Evolutionary conservation across 1,140 invertebrate species (phyloP), one percentile per base, ranked within the genome.

Genomic region (Branchinecta lindahli): DNA sequence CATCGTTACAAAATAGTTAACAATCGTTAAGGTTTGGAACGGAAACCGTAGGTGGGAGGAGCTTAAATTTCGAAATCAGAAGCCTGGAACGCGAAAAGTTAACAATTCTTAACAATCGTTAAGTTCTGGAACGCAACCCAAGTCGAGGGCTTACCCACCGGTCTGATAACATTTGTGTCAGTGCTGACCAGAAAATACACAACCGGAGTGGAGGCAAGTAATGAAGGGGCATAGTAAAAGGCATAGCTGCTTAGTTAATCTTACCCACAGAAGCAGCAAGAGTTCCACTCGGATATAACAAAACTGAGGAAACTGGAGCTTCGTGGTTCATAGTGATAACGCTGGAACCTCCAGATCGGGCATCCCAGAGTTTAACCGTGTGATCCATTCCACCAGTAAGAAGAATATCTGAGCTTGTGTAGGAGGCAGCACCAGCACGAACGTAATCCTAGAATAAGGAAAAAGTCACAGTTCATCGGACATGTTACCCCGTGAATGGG

Each of bases 301-400:
- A 76, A 69, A 96, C 81, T 74, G 88, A 88, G 80, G 98, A 95
- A 2, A 99, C 88, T 0, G 94, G 93, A 74, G 85, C 83, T 67
- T 88, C 92, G 81, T 97, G 94, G 77, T 96, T 86, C 8, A 97
- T 86, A 45, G 81, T 85, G 65, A 90, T 79, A 21, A 88, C 82
- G 72, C 86, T 84, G 73, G 85, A 83, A 74, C 84, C 83, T 1
- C 84, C 45, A 71, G 68, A 86, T 75, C 95, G 82, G 9, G 85
- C 84, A 79, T 99, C 96, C 82, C 89, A 98, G 78, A 98, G 81
- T 76, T 90, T 88, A 0, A 96, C 85, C 69, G 83, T 87, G 77
- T 92, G 88, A 80, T 98, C 96, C 80, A 98, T 98, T n/a, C 91
- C 88, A 61, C 94, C 96, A 7, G 89, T 92, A 66, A 92, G 75